A percentile compares a stretch with the other conserved stretches of the same genome.
Evolutionary conservation across 2,113 vertebrate genomes (phyloP).

Genomic region (Panurus biarmicus): DNA sequence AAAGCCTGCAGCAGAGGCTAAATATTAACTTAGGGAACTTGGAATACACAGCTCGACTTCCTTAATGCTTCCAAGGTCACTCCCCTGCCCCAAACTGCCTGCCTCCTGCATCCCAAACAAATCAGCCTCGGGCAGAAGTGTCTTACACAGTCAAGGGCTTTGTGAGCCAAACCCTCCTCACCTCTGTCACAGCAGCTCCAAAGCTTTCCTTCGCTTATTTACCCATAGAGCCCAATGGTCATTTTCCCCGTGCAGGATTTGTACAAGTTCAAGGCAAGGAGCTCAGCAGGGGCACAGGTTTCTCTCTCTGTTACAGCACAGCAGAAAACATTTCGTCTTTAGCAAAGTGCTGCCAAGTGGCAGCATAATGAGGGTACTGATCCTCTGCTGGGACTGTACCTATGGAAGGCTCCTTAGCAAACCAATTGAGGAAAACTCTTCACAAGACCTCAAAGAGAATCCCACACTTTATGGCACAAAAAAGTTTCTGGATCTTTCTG

Average conservation of each 20-base stretch:
- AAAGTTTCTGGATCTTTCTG: not conserved
- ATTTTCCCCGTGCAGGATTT: accelerated
- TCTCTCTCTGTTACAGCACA: not conserved
- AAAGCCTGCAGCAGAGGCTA: not conserved
- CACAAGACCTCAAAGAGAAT: not conserved
- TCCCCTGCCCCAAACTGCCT: not conserved
- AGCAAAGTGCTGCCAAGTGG: not conserved
- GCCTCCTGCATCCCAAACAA: not conserved
- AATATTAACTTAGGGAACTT: not conserved
- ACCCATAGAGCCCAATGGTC: accelerated
- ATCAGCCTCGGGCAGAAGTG: not conserved
- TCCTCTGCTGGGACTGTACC: not conserved
- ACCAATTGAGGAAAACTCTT: not conserved
- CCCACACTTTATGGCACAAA: not conserved
- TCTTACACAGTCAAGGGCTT: not conserved
- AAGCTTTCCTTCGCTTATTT: not conserved
- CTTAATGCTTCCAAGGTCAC: not conserved
- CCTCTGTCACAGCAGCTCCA: not conserved
- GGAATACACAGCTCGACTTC: not conserved
- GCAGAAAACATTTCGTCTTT: not conserved
- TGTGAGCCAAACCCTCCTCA: not conserved
- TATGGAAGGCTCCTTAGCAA: not conserved
- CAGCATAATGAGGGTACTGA: not conserved
- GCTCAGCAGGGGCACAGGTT: not conserved
- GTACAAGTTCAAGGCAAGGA: not conserved